Evolutionary conservation across 2,888 invertebrate species (phyloP).

Genomic region (Lepidocyrtoides sp.): DNA sequence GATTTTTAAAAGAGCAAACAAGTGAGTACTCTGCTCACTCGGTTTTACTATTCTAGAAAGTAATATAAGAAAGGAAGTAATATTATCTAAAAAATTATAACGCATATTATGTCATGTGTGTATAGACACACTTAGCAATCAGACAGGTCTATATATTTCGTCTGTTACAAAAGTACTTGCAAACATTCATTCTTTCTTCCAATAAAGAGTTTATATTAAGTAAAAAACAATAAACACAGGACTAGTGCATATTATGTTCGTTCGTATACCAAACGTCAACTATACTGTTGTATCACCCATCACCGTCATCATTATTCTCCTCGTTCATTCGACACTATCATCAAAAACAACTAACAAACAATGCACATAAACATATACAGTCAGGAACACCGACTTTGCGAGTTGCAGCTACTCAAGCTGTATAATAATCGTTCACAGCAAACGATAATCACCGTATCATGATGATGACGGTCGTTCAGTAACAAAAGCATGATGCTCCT

Average conservation of each 20-base stretch:
- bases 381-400: slow-evolving; percentile 17
- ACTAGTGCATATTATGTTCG: too few relatives aligned
- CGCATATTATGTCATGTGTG: slow-evolving; percentile 60
- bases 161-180: too few relatives aligned
- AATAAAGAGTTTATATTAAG: too few relatives aligned
- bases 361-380: slow-evolving; percentile 13
- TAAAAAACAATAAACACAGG: too few relatives aligned
- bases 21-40: neutral
- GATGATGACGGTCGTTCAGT: neutral
- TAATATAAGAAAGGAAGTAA: slow-evolving; percentile 13
- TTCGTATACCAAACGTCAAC: neutral
- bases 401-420: slow-evolving; percentile 8
- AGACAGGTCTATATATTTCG: too few relatives aligned
- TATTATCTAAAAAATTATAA: slow-evolving; percentile 59
- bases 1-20: neutral
- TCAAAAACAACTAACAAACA: slow-evolving; percentile 44
- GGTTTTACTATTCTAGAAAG: neutral
- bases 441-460: slow-evolving; percentile 30
- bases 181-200: neutral
- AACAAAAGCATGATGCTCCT: neutral
- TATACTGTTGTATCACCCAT: neutral
- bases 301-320: slow-evolving; percentile 39
- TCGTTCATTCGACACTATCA: slow-evolving; percentile 59
- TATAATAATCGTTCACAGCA: slow-evolving; percentile 53
- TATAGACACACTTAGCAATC: too few relatives aligned